Evolutionary conservation across 2,797 vertebrate species (phyloP).

Genomic region (Brachyrhaphis roseni): DNA sequence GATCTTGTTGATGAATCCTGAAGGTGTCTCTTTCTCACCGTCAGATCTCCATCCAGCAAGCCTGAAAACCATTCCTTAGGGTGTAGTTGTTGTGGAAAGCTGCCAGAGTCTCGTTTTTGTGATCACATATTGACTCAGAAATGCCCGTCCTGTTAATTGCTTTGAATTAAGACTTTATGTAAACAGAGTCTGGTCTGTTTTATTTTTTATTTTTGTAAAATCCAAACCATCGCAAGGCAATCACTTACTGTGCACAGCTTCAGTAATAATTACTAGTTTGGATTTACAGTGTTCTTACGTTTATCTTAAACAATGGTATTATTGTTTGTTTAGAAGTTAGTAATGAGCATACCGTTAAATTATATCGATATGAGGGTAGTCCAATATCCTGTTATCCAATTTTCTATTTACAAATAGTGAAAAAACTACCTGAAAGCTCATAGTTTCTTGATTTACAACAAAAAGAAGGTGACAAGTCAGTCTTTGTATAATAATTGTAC

Average conservation of each 20-base stretch:
- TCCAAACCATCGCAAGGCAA: too few relatives aligned
- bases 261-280: too few relatives aligned
- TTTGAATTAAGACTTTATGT: too few relatives aligned
- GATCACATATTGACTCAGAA: conserved; percentile 6
- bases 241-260: too few relatives aligned
- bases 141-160: not conserved
- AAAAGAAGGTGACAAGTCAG: not conserved
- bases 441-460: not conserved
- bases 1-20: conserved; percentile 2
- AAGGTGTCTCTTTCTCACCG: not conserved
- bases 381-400: not conserved
- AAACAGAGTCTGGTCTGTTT: too few relatives aligned
- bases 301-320: not conserved
- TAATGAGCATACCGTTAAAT: not conserved
- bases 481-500: not conserved
- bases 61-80: not conserved
- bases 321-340: not conserved
- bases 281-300: not conserved
- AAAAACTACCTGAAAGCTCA: not conserved
- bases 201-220: too few relatives aligned
- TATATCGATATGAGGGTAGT: not conserved
- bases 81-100: conserved; percentile 7
- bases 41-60: not conserved
- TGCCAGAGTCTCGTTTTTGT: not conserved
- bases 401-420: not conserved